Base-by-base conservation (phyloP, 2,888 invertebrate species). In the Nudaria mundana region DNA sequence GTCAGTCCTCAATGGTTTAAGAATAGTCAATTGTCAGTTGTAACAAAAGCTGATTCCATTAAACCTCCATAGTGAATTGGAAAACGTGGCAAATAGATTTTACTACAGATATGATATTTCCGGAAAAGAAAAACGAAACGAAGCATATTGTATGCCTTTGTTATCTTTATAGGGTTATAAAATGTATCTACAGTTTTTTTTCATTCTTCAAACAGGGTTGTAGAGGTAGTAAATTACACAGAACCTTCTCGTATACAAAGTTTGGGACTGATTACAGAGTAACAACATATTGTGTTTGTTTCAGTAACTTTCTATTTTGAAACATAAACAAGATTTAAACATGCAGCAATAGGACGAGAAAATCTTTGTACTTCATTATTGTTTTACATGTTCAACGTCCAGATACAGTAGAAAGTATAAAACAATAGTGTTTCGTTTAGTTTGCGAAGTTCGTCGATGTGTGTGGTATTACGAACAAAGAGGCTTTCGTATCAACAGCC, bases 401-500 rank as follows among this genome's bases (percentile, higher is more conserved):
- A 6, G n/a, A 10, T 10, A 5, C 13, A 5, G 20, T 5, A 15
- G 35, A 26, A 46, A 48, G 35, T 39, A 30, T 47, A 37, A 53
- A 54, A 52, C 40, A 36, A 47, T 15, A 30, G 18, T 31, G 38
- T 45, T 51, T 44, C 30, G 38, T 45, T 51, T 44, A 2, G 36
- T 48, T 52, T 60, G 42, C 46, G 41, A 51, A 51, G 53, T 43
- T 46, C 53, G 50, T 57, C 44, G 48, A 46, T 52, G 44, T 54
- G 52, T 53, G 60, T 51, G 59, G 59, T 48, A 52, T 45, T 56
- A 62, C 65, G 79, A 81, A 85, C 84, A 85, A 86, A 83, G 74
- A 69, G 61, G 71, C 76, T 71, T 76, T 78, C 70, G 60, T 69
- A 71, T 80, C 84, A 76, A 78, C 76, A 71, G 71, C 80, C 65